Evolutionary conservation across 2,888 invertebrate genomes (phyloP), one percentile per base, ranked within the genome.

Genomic region (Ichneumon xanthorius): DNA sequence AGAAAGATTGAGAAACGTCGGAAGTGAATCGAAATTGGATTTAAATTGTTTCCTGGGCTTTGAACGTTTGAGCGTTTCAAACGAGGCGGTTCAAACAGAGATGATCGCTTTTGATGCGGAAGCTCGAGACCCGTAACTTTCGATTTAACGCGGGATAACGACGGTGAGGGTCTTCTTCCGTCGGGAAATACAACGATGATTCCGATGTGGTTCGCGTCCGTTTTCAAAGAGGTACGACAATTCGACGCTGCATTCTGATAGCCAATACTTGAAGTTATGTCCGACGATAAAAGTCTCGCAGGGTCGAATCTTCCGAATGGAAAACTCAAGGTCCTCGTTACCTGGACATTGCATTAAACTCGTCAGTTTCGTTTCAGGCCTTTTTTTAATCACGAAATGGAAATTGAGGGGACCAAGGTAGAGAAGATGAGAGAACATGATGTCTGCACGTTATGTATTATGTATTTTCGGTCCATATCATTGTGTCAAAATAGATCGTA

Each of bases 1-100:
- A 22, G 61, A 67, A 77, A 68, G 58, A 45, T 72, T 37, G 80
- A 61, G 58, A 80, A 80, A 33, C 37, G 22, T 77, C 80, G 65
- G 1, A 63, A 84, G 68, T 72, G n/a, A 73, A 73, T 77, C 61
- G 61, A 71, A 58, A 72, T 77, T 70, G 50, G 61, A 45, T 58
- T 37, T 40, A 30, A 67, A 80, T 58, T n/a, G 80, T 61, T 40
- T 73, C 19, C 50, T 26, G 22, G n/a, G 48, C 77, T 80, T 81
- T 77, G 84, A 50, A 26, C 58, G 50, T 61, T 73, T 58, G 70
- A 40, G 67, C 53, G 65, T 80, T 53, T 68, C 53, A 48, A 6
- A 16, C 45, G 45, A 53, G 55, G 58, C 30, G 68, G 11, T 22
- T 67, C 33, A 26, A 80, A 84, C 72, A 50, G 40, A n/a, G 33